Evolutionary conservation across 1,140 invertebrate genomes (phyloP).

Genomic region (Apis mellifera): Amel_HAv3.1 CM009939.2:11949001-11949500

Average conservation of each 20-base stretch:
- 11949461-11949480: too few species aligned
- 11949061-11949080: constrained; percentile 27
- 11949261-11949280: neutral
- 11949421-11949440: too few species aligned
- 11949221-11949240: constrained; percentile 23
- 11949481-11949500: too few species aligned
- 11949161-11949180: constrained; percentile 1
- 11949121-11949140: constrained; percentile 26
- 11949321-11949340: constrained; percentile 27
- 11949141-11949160: constrained; percentile 41
- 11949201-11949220: constrained; percentile 6
- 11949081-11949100: constrained; percentile 39
- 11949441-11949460: too few species aligned
- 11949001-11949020: neutral
- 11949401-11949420: too few species aligned
- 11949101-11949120: constrained; percentile 17
- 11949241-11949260: constrained; percentile 2
- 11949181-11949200: constrained; percentile 3
- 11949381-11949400: neutral
- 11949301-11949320: neutral
- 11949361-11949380: neutral
- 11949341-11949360: neutral
- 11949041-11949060: neutral
- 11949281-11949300: neutral
- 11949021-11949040: neutral